Percentiles rank a stretch among this genome's conserved stretches.
These are phyloP conservation scores for Camponotus floridanus DNA, from an alignment of 1,140 invertebrate genomes.

Conservation along the genomic window DNA sequence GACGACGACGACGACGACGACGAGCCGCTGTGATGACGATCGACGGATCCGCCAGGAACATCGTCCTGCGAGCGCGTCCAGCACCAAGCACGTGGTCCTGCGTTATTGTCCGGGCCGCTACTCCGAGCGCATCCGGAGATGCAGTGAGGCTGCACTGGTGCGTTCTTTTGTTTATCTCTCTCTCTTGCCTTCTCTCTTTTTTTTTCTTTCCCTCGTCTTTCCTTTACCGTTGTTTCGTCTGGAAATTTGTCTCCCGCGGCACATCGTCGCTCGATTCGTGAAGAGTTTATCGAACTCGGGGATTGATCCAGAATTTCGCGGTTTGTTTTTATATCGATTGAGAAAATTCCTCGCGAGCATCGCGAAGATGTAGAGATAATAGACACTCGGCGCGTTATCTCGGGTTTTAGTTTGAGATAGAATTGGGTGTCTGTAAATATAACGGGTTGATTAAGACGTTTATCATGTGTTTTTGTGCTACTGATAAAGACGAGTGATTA, in stretches of 20 bases:
- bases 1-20: conserved; percentile 52
- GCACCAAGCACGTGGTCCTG: conserved; percentile 58
- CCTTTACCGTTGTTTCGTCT: background rate
- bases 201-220: no score
- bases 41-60: conserved; percentile 45
- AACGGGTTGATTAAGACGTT: conserved; percentile 43
- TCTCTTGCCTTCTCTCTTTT: background rate
- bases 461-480: conserved; percentile 54
- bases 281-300: background rate
- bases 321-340: conserved; percentile 5
- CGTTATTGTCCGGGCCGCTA: conserved; percentile 8
- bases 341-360: background rate
- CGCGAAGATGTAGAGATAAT: conserved; percentile 35
- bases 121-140: background rate
- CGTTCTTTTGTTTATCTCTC: conserved; percentile 52
- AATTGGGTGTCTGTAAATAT: conserved; percentile 58
- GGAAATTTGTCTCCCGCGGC: background rate
- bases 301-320: background rate
- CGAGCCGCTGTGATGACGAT: conserved; percentile 57
- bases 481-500: conserved; percentile 53
- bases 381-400: conserved; percentile 20
- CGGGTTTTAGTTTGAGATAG: conserved; percentile 40
- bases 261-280: background rate
- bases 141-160: conserved; percentile 54
- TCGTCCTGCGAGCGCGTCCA: conserved; percentile 34